Percentiles rank a stretch among this genome's conserved stretches.
Conservation (phyloP, 2,113 vertebrate genomes). For the Indicator maculatus region DNA sequence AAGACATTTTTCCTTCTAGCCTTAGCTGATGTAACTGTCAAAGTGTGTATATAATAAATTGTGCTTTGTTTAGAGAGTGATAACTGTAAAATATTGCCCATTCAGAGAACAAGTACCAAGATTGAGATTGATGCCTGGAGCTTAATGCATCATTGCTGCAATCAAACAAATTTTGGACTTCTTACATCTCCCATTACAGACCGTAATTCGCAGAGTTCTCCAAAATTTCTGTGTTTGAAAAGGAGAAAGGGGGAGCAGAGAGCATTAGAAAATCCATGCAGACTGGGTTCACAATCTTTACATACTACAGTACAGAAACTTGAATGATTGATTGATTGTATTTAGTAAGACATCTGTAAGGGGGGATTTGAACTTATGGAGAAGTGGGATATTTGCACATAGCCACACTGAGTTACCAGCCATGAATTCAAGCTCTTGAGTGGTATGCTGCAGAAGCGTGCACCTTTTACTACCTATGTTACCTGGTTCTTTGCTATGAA, state of each 20-base stretch:
- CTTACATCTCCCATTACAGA: neutral
- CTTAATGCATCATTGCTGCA: constrained; percentile 30
- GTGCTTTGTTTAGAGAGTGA: neutral
- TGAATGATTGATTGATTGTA: neutral
- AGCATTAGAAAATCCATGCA: neutral
- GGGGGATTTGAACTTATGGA: neutral
- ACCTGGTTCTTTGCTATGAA: neutral
- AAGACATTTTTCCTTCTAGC: neutral
- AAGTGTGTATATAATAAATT: constrained; percentile 45
- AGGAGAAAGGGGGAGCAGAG: neutral
- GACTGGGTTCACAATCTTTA: neutral
- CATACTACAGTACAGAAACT: neutral
- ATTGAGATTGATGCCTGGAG: constrained; percentile 30
- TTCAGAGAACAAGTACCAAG: neutral
- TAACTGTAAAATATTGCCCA: constrained; percentile 42
- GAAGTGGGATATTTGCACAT: neutral
- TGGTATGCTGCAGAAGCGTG: neutral
- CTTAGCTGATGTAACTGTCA: neutral
- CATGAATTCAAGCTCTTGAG: neutral
- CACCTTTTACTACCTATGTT: neutral
- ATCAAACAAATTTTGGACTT: constrained; percentile 15
- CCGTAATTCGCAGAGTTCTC: neutral
- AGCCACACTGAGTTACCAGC: neutral
- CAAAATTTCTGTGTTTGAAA: neutral
- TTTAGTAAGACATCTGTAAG: neutral